A percentile compares a stretch with the other conserved stretches of the same genome.
Conservation (phyloP, 2,888 invertebrate genomes). For the Carterocephalus palaemon region DNA sequence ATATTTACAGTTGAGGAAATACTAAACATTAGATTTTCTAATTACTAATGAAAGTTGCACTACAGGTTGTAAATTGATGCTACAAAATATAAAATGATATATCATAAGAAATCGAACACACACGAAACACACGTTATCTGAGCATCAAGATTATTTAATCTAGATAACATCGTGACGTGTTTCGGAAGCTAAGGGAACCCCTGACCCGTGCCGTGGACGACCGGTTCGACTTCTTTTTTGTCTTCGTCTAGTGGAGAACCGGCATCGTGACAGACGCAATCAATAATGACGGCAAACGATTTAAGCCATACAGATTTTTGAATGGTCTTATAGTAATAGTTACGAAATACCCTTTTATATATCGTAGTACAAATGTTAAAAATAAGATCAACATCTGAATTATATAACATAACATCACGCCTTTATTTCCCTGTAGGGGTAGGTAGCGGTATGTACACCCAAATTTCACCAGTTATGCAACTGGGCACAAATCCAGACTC, state of each 20-base stretch:
- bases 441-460: too few relatives aligned
- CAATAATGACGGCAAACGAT: conserved; percentile 48
- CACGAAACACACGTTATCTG: not conserved
- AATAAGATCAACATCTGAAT: too few relatives aligned
- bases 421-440: too few relatives aligned
- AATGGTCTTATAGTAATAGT: not conserved
- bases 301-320: conserved; percentile 34
- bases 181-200: conserved; percentile 29
- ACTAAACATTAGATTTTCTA: too few relatives aligned
- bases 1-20: too few relatives aligned
- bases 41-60: conserved; percentile 2
- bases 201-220: conserved; percentile 28
- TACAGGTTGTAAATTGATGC: conserved; percentile 2
- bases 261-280: conserved; percentile 53
- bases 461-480: too few relatives aligned
- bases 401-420: too few relatives aligned
- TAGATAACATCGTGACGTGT: conserved; percentile 24
- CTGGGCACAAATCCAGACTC: too few relatives aligned
- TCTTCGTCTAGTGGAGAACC: conserved; percentile 32
- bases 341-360: too few relatives aligned
- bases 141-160: conserved; percentile 20
- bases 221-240: conserved; percentile 37
- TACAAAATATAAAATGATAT: conserved; percentile 1
- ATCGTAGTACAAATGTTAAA: too few relatives aligned
- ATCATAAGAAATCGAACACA: too few relatives aligned